phyloP scores from a whole-genome alignment of 2,113 vertebrate species.

The Lucifuga dentata region DNA sequence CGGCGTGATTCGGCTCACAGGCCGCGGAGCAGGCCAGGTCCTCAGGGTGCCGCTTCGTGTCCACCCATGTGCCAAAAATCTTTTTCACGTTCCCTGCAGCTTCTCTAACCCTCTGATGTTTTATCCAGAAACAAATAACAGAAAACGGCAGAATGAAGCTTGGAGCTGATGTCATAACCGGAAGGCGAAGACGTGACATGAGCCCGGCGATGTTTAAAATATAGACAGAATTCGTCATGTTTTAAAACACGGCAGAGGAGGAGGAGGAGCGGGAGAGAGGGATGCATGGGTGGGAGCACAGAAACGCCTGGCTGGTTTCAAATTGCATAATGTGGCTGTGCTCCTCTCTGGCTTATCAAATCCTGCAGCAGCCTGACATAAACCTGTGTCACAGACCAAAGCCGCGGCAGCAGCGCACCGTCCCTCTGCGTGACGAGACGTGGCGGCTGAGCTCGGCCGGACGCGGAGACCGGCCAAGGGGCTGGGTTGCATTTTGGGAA shows the following conservation, averaged over 20 bases:
- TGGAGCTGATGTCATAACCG: constrained; percentile 27
- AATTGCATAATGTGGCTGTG: constrained; percentile 93
- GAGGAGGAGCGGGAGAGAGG: neutral
- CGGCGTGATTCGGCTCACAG: constrained; percentile 45
- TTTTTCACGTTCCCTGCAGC: constrained; percentile 20
- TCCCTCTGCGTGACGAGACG: constrained; percentile 51
- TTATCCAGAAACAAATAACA: neutral
- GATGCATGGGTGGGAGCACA: constrained; percentile 63
- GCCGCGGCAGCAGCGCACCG: constrained; percentile 8
- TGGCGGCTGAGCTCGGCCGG: constrained; percentile 61
- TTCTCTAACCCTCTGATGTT: neutral
- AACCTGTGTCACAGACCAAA: neutral
- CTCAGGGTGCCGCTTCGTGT: constrained; percentile 12
- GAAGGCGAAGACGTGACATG: constrained; percentile 18
- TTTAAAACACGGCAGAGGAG: constrained; percentile 44
- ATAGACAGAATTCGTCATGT: constrained; percentile 7
- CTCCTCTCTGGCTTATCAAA: constrained; percentile 74
- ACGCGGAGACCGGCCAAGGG: constrained; percentile 74
- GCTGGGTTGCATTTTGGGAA: constrained; percentile 61
- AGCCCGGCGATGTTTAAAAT: constrained; percentile 34
- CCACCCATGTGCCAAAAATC: constrained; percentile 20
- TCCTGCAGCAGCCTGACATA: constrained; percentile 43
- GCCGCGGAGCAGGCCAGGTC: constrained; percentile 39
- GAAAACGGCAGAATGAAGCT: neutral
- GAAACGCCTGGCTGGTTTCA: constrained; percentile 91